phyloP scores from a whole-genome alignment of 2,888 invertebrate species.

The Eudemis profundana region DNA sequence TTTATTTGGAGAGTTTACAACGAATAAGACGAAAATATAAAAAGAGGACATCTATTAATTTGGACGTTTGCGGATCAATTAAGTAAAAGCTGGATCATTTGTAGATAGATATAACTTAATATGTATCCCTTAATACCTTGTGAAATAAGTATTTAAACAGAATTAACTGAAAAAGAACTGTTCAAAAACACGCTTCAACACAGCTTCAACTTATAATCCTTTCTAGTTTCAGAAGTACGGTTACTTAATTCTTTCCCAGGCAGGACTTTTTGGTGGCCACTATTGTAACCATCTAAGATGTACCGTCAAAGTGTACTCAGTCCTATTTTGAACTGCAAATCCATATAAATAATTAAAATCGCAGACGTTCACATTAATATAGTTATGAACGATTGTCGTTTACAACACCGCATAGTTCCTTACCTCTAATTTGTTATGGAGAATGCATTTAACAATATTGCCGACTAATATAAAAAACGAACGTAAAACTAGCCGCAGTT shows the following conservation, averaged over 20 bases:
- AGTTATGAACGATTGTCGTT: neutral
- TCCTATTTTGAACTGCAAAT: too few species aligned
- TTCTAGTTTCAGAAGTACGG: too few species aligned
- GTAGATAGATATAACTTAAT: neutral
- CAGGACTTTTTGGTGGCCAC: too few species aligned
- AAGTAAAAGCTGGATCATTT: neutral
- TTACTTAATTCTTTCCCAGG: too few species aligned
- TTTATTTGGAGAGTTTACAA: slow-evolving; percentile 48
- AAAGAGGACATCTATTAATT: neutral
- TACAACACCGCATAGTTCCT: neutral
- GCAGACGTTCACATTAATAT: neutral
- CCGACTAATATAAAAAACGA: slow-evolving; percentile 7
- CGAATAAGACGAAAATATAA: slow-evolving; percentile 50
- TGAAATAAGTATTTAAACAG: too few species aligned
- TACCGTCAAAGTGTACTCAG: too few species aligned
- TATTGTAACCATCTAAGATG: too few species aligned
- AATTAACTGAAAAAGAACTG: too few species aligned
- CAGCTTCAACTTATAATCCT: too few species aligned
- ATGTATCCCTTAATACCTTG: too few species aligned
- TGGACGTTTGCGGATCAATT: neutral
- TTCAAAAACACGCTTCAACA: too few species aligned
- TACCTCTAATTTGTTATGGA: slow-evolving; percentile 19
- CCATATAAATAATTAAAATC: too few species aligned
- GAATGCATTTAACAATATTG: slow-evolving; percentile 5
- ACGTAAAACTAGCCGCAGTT: slow-evolving; percentile 6